phyloP scores from a whole-genome alignment of 1,140 invertebrate genomes.

The Drosophila tani region DNA sequence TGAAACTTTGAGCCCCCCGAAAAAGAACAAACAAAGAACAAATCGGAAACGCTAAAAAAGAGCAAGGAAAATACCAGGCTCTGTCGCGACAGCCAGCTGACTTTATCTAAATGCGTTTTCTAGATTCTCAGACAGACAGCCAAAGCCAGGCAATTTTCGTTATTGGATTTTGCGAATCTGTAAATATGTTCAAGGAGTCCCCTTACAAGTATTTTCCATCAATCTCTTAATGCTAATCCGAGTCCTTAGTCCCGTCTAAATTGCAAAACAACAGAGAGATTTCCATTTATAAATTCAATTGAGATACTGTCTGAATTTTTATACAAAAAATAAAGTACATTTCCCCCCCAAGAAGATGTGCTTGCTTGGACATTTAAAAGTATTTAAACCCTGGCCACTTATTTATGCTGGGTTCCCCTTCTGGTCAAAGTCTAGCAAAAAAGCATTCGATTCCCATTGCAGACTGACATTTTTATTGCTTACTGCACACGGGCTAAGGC shows the following conservation, averaged over 20 bases:
- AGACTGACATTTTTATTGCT: slow-evolving; percentile 67
- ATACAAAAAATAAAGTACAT: too few species aligned
- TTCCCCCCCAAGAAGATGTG: background rate
- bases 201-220: too few species aligned
- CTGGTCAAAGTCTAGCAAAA: slow-evolving; percentile 17
- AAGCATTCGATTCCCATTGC: slow-evolving; percentile 62
- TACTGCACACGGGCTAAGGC: slow-evolving; percentile 13
- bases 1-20: slow-evolving; percentile 23
- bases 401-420: slow-evolving; percentile 4
- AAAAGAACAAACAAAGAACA: slow-evolving; percentile 30
- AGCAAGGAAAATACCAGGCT: too few species aligned
- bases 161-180: slow-evolving; percentile 50
- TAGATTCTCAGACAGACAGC: slow-evolving; percentile 34
- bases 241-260: too few species aligned
- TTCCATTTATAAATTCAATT: too few species aligned
- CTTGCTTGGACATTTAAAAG: background rate
- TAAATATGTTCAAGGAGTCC: slow-evolving; percentile 2
- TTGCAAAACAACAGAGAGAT: too few species aligned
- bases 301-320: too few species aligned
- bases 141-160: slow-evolving; percentile 53
- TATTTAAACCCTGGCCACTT: slow-evolving; percentile 12
- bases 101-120: slow-evolving; percentile 52
- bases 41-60: slow-evolving; percentile 15
- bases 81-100: slow-evolving; percentile 16
- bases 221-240: too few species aligned